A percentile compares a stretch with the other conserved stretches of the same genome.
Conservation (phyloP, 2,888 invertebrate species). For the Drosophila bunnanda region DNA sequence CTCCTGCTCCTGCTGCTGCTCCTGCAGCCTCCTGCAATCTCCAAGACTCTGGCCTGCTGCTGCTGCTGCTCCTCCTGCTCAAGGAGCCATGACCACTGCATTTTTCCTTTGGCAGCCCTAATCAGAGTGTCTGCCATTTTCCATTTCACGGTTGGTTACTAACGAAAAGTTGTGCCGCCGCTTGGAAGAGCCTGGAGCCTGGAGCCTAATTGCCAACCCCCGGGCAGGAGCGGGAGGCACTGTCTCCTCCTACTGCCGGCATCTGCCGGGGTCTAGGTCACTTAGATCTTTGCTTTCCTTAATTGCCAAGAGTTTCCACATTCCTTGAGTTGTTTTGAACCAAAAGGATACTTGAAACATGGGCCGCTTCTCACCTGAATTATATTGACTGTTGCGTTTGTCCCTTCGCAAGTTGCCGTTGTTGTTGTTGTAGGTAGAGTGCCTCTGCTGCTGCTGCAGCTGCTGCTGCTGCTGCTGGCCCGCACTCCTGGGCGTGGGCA, state of each 20-base stretch:
- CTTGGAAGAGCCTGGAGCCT: background rate
- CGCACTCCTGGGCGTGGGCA: conserved; percentile 58
- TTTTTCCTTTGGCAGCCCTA: background rate
- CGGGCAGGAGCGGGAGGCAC: too few species aligned
- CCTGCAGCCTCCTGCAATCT: background rate
- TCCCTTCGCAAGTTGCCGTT: conserved; percentile 71
- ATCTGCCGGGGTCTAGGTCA: background rate
- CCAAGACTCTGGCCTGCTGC: background rate
- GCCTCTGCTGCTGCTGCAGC: conserved; percentile 59
- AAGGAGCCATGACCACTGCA: conserved; percentile 9
- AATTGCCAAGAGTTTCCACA: background rate
- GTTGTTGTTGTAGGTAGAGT: conserved; percentile 77
- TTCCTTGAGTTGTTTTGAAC: background rate
- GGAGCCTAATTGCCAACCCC: background rate
- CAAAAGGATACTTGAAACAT: background rate
- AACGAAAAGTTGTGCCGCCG: conserved; percentile 22
- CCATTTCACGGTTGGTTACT: conserved; percentile 74
- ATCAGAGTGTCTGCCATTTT: conserved; percentile 59
- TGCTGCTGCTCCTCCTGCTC: background rate
- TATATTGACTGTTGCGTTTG: conserved; percentile 82
- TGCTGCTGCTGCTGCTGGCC: conserved; percentile 53
- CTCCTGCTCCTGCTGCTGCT: conserved; percentile 18
- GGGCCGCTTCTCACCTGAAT: conserved; percentile 80
- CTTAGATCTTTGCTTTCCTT: background rate
- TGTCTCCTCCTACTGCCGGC: background rate